A percentile compares a stretch with the other conserved stretches of the same genome.
phyloP scores from a whole-genome alignment of 2,888 invertebrate genomes.

The Siphonodentalium dalli region DNA sequence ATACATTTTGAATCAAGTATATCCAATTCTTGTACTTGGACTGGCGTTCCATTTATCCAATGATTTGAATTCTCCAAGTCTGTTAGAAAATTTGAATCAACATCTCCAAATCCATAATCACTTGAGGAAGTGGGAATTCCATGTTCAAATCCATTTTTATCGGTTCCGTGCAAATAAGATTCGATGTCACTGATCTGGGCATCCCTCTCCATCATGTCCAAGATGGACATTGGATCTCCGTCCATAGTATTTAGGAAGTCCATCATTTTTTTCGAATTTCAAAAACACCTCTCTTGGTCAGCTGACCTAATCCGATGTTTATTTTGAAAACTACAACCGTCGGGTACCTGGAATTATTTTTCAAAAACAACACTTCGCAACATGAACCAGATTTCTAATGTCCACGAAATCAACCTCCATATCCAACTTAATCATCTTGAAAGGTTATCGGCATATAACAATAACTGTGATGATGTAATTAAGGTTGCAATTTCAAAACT shows the following conservation, averaged over 20 bases:
- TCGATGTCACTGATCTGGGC: too few relatives aligned
- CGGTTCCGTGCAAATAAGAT: too few relatives aligned
- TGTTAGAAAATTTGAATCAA: constrained; percentile 34
- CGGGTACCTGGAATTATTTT: not conserved
- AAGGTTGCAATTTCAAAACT: constrained; percentile 27
- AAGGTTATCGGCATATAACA: too few relatives aligned
- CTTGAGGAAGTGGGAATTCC: constrained; percentile 30
- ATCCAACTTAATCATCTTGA: constrained; percentile 1
- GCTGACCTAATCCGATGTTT: not conserved
- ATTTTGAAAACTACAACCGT: not conserved
- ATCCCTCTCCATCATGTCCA: constrained; percentile 31
- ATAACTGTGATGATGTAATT: constrained; percentile 14
- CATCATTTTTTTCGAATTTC: constrained; percentile 12
- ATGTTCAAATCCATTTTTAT: constrained; percentile 22
- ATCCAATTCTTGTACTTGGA: too few relatives aligned
- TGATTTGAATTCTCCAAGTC: constrained; percentile 33
- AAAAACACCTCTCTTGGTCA: not conserved
- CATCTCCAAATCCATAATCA: constrained; percentile 36
- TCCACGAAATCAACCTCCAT: not conserved
- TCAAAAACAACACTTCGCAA: not conserved
- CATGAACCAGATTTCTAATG: not conserved
- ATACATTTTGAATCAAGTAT: too few relatives aligned
- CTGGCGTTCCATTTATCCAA: too few relatives aligned
- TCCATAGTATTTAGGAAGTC: constrained; percentile 17
- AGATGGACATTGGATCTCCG: constrained; percentile 15